Percentiles rank a stretch among this genome's conserved stretches.
Conservation (phyloP, 2,113 vertebrate genomes). For the Nestor notabilis region DNA sequence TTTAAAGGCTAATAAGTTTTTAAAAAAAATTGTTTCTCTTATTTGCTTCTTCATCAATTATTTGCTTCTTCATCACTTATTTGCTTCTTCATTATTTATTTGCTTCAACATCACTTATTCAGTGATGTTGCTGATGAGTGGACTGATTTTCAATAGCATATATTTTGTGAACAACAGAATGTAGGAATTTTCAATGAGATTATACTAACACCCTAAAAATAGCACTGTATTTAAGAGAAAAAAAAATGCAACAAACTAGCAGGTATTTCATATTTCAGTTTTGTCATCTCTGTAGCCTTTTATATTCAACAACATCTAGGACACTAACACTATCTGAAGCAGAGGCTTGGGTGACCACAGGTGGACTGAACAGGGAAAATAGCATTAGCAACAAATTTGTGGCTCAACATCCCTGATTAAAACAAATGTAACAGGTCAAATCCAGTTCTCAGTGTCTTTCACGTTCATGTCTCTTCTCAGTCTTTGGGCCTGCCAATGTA, state of each 20-base stretch:
- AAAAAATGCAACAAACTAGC: background rate
- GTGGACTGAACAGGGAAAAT: background rate
- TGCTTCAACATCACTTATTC: too few species aligned
- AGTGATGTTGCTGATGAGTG: background rate
- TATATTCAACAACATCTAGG: background rate
- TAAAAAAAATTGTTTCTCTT: background rate
- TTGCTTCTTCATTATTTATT: too few species aligned
- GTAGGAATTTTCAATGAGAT: background rate
- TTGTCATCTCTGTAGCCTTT: background rate
- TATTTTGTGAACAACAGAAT: background rate
- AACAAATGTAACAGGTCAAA: background rate
- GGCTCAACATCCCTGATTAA: background rate
- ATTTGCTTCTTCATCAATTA: background rate
- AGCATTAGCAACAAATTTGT: background rate
- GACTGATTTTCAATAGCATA: background rate
- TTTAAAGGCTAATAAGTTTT: background rate
- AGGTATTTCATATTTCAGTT: background rate
- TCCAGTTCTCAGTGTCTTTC: background rate
- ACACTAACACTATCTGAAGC: background rate
- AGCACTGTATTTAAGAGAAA: background rate
- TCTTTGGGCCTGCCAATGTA: accelerated
- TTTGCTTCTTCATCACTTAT: background rate
- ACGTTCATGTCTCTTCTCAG: background rate
- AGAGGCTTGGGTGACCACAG: accelerated
- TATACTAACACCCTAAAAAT: background rate